Percentiles rank a stretch among this genome's conserved stretches.
Evolutionary conservation across 2,797 vertebrate genomes (phyloP).

Genomic region (Octomys mimax): DNA sequence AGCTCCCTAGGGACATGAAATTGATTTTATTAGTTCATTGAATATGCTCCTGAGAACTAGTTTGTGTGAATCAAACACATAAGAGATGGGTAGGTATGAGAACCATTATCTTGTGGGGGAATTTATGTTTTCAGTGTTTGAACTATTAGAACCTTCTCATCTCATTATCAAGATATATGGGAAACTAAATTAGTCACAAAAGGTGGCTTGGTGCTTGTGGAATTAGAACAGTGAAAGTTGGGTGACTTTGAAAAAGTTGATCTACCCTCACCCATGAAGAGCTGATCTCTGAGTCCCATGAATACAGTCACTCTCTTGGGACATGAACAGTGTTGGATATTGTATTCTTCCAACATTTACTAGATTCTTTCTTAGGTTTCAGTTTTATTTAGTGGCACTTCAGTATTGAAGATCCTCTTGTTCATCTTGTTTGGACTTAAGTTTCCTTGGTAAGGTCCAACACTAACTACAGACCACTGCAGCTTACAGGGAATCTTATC

Average conservation of each 20-base stretch:
- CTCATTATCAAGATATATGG: not conserved
- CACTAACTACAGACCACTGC: not conserved
- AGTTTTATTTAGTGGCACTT: conserved; percentile 23
- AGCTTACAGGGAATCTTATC: not conserved
- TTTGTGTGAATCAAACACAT: not conserved
- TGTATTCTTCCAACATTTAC: not conserved
- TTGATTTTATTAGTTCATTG: not conserved
- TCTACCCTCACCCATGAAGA: not conserved
- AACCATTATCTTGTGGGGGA: not conserved
- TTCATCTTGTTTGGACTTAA: not conserved
- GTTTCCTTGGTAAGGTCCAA: conserved; percentile 2
- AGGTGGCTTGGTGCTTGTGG: not conserved
- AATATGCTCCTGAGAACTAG: not conserved
- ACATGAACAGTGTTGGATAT: not conserved
- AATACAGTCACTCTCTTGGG: not conserved
- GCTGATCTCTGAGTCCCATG: not conserved
- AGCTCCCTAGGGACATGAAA: not conserved
- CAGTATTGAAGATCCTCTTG: not conserved
- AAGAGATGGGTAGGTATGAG: not conserved
- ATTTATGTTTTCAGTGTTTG: conserved; percentile 11
- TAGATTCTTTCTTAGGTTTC: not conserved
- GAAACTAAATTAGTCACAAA: conserved; percentile 22
- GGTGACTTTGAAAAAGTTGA: not conserved
- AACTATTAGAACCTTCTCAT: not conserved
- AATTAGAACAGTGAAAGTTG: conserved; percentile 22